Evolutionary conservation across 1,140 invertebrate genomes (phyloP).

Genomic region (Odontomachus brunneus): DNA sequence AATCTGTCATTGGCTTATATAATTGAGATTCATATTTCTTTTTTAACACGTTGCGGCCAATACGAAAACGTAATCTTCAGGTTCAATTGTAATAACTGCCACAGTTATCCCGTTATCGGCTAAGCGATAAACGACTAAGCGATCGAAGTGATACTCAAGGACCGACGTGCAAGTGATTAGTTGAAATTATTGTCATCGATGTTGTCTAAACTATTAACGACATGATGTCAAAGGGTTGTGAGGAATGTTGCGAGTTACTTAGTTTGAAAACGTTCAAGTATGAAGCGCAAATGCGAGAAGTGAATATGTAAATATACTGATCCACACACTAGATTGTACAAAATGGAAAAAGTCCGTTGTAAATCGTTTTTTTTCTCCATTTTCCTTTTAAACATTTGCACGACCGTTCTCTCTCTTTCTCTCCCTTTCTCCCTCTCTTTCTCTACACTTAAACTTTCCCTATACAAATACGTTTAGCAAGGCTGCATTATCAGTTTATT

Average conservation of each 20-base stretch:
- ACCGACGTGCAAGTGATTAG: constrained; percentile 63
- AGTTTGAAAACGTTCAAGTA: constrained; percentile 27
- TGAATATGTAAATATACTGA: constrained; percentile 26
- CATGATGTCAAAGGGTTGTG: neutral
- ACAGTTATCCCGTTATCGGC: neutral
- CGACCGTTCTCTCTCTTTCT: neutral
- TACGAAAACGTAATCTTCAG: constrained; percentile 12
- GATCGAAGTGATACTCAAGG: neutral
- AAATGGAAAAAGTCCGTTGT: constrained; percentile 53
- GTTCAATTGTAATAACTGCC: constrained; percentile 13
- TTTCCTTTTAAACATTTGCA: constrained; percentile 27
- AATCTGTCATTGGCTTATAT: neutral
- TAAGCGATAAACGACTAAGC: neutral
- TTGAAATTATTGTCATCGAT: constrained; percentile 70
- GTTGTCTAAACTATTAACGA: constrained; percentile 55
- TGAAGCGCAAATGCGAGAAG: constrained; percentile 40
- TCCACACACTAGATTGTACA: constrained; percentile 56
- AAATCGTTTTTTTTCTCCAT: constrained; percentile 19
- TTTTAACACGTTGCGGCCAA: constrained; percentile 10
- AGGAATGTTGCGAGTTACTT: neutral
- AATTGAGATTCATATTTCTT: constrained; percentile 6
- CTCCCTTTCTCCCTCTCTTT: too few relatives aligned
- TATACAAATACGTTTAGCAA: constrained; percentile 36
- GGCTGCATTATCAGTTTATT: constrained; percentile 4
- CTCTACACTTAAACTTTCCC: constrained; percentile 25